These are phyloP conservation scores for Lanius collurio DNA, from an alignment of 2,113 vertebrate genomes.

Conservation along the genomic window DNA sequence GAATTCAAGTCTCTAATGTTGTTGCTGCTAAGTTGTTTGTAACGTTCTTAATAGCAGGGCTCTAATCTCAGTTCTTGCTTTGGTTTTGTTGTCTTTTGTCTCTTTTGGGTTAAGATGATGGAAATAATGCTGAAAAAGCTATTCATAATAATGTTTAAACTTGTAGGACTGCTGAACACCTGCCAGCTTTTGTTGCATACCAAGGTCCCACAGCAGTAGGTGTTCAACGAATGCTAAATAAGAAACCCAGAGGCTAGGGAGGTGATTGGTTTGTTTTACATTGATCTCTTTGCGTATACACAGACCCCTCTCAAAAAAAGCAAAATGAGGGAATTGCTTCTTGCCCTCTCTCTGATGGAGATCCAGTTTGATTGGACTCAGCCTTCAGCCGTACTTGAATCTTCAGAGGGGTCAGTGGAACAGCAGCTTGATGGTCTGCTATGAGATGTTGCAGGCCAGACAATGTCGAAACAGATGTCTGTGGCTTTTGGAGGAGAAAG, in stretches of 20 bases:
- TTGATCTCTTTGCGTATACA: background rate
- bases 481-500: background rate
- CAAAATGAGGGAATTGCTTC: background rate
- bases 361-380: background rate
- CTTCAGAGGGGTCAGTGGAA: background rate
- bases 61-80: background rate
- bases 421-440: background rate
- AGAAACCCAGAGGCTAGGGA: background rate
- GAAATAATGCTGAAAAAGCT: background rate
- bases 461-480: background rate
- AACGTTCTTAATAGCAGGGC: background rate
- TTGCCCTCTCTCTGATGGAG: background rate
- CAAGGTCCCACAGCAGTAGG: fast-evolving
- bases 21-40: background rate
- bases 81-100: background rate
- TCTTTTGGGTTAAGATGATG: background rate
- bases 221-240: background rate
- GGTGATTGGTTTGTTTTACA: background rate
- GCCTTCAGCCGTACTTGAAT: background rate
- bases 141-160: background rate
- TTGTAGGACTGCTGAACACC: background rate
- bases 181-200: background rate
- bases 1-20: background rate
- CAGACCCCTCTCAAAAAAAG: background rate
- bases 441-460: background rate